Evolutionary conservation across 1,140 invertebrate genomes (phyloP), one percentile per base, ranked within the genome.

Genomic region (Plutomurus gul): DNA sequence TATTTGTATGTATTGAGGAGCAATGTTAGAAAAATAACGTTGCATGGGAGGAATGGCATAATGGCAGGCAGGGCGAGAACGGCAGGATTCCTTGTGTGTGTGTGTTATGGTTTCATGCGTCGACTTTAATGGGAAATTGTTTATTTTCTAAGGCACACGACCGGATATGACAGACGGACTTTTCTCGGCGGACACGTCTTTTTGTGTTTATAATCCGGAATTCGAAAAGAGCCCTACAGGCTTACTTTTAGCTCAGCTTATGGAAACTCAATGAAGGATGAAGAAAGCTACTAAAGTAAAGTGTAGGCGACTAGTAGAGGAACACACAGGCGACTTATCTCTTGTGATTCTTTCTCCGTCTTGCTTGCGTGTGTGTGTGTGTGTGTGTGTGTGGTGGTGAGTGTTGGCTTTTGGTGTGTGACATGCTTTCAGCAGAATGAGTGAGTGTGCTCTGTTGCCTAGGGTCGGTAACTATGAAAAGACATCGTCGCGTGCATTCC

Each of bases 61-160:
- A 33, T n/a, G 13, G 30, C 27, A 33, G 27, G 56, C 30, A 65
- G 56, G 27, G 56, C 56, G n/a, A n/a, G n/a, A n/a, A n/a, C n/a
- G n/a, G n/a, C n/a, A n/a, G n/a, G n/a, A n/a, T n/a, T n/a, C n/a
- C n/a, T n/a, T n/a, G n/a, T 65, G 56, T 65, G n/a, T 65, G 56
- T 36, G 20, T 78, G 76, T 78, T 78, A 73, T 78, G 72, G 70
- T 60, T 78, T 65, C 76, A 78, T 78, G 76, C 36, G 76, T 78
- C 11, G 76, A 78, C 72, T 78, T 73, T 78, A 78, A 78, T 78
- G 76, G 76, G 40, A 78, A 78, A 78, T 49, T 78, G 76, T 78
- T 78, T 78, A 72, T 78, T 78, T 78, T 78, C 76, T 33, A 73
- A 78, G 65, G 65, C 60, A 71, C 76, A 72, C 60, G 76, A 75